phyloP scores from a whole-genome alignment of 2,797 vertebrate species.

The Sebastes iracundus region DNA sequence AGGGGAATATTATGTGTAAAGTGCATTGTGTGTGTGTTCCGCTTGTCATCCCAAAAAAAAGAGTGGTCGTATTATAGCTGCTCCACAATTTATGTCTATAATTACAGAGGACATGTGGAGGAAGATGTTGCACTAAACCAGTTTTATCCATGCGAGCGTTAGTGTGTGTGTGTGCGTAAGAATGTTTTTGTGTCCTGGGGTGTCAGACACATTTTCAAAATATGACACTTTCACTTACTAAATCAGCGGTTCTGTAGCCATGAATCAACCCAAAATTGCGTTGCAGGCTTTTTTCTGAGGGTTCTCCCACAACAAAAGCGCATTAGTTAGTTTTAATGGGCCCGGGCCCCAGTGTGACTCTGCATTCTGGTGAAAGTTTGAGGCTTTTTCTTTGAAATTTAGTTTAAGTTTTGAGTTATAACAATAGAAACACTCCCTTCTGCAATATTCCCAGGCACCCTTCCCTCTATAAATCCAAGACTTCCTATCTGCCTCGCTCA shows the following conservation, averaged over 20 bases:
- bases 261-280: constrained; percentile 25
- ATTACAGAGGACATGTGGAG: constrained; percentile 31
- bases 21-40: neutral
- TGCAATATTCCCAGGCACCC: constrained; percentile 42
- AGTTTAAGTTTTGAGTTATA: constrained; percentile 3
- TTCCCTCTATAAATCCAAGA: constrained; percentile 48
- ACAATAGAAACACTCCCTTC: constrained; percentile 48
- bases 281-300: constrained; percentile 12
- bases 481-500: constrained; percentile 29
- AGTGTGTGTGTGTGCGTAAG: neutral
- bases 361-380: constrained; percentile 33
- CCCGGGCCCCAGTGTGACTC: constrained; percentile 16
- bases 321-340: constrained; percentile 47
- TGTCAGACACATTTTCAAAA: constrained; percentile 25
- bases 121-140: constrained; percentile 1
- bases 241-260: constrained; percentile 7
- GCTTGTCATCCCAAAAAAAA: constrained; percentile 10
- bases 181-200: neutral
- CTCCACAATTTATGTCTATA: constrained; percentile 37
- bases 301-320: constrained; percentile 8
- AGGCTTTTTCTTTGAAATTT: constrained; percentile 49
- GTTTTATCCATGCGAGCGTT: neutral
- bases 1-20: neutral
- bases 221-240: constrained; percentile 28
- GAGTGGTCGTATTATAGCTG: constrained; percentile 35